Evolutionary conservation across 2,888 invertebrate genomes (phyloP).

Genomic region (Taphrorychus bicolor): DNA sequence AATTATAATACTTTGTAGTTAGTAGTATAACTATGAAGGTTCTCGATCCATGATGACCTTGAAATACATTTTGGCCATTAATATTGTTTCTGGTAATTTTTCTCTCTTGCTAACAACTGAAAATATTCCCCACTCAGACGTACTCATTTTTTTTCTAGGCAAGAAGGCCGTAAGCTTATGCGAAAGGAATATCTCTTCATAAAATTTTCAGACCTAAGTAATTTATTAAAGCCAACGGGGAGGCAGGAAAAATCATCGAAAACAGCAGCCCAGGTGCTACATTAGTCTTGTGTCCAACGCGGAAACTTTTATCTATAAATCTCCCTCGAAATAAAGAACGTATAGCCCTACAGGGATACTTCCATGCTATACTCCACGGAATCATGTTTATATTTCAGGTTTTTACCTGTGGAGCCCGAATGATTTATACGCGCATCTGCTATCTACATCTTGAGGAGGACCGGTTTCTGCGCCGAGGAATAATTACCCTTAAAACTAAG

Average conservation of each 20-base stretch:
- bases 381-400: constrained; percentile 50
- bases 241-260: constrained; percentile 9
- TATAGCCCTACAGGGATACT: constrained; percentile 44
- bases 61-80: too few species aligned
- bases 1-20: too few species aligned
- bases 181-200: constrained; percentile 9
- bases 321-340: constrained; percentile 50
- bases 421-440: constrained; percentile 40
- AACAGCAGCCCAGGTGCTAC: constrained; percentile 44
- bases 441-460: not conserved
- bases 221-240: constrained; percentile 19
- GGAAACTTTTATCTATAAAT: constrained; percentile 51
- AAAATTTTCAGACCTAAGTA: constrained; percentile 25
- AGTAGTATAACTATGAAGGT: too few species aligned
- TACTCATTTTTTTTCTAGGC: too few species aligned
- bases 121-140: too few species aligned
- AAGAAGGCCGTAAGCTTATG: not conserved
- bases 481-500: constrained; percentile 4
- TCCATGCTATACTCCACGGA: constrained; percentile 47
- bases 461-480: not conserved
- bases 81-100: too few species aligned
- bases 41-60: too few species aligned
- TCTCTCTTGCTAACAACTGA: too few species aligned
- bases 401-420: constrained; percentile 47
- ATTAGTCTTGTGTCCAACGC: constrained; percentile 48